A percentile compares a stretch with the other conserved stretches of the same genome.
Conservation (phyloP, 2,797 vertebrate species). For the Australoheros facetus region DNA sequence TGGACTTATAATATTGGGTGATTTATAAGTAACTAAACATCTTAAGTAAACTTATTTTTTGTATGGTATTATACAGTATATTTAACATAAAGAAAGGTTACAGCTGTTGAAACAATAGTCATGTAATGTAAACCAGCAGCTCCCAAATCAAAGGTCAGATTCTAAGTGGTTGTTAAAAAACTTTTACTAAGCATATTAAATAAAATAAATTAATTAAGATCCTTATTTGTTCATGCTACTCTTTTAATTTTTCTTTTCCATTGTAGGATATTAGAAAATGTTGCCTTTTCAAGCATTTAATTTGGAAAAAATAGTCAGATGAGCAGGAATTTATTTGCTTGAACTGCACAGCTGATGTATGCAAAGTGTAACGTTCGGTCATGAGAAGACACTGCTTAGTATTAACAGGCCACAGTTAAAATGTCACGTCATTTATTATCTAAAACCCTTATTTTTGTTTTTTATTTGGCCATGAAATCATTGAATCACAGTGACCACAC, state of each 20-base stretch:
- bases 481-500: background rate
- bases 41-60: background rate
- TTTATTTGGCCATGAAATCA: background rate
- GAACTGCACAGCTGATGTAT: background rate
- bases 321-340: background rate
- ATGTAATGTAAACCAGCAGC: background rate
- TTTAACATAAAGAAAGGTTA: background rate
- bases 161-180: background rate
- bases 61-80: background rate
- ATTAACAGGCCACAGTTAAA: background rate
- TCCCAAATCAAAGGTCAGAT: background rate
- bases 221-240: background rate
- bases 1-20: background rate
- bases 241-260: background rate
- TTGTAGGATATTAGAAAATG: background rate
- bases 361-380: background rate
- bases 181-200: background rate
- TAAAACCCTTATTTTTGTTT: background rate
- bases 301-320: background rate
- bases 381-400: background rate
- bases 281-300: background rate
- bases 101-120: background rate
- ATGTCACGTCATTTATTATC: conserved; percentile 1
- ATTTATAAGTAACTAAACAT: background rate
- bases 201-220: background rate